Conservation (phyloP, 2,113 vertebrate genomes). For the Alces alces region DNA sequence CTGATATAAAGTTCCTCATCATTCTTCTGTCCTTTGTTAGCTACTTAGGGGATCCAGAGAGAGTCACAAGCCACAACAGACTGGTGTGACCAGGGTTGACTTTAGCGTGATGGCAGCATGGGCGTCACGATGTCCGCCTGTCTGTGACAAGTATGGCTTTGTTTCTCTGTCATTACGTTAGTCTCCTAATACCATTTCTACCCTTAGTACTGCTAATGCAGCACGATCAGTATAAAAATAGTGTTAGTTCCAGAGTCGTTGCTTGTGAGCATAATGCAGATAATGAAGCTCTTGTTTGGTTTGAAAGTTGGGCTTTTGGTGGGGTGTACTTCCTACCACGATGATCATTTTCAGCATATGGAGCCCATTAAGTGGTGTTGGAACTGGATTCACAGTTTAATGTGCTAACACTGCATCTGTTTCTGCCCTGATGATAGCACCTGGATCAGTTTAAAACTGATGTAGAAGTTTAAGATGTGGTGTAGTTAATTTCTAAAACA, state of each 20-base stretch:
- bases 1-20: background rate
- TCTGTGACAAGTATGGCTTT: background rate
- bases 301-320: constrained; percentile 66
- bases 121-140: background rate
- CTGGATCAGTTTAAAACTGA: constrained; percentile 81
- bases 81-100: background rate
- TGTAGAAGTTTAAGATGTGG: constrained; percentile 72
- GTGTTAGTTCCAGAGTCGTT: background rate
- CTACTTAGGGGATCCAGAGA: background rate
- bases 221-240: background rate
- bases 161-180: background rate
- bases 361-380: constrained; percentile 71
- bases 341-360: constrained; percentile 76
- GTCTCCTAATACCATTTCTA: background rate
- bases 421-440: constrained; percentile 77
- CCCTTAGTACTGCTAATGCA: background rate
- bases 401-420: constrained; percentile 77
- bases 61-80: background rate
- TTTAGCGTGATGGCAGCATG: background rate
- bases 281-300: constrained; percentile 60
- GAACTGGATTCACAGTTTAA: constrained; percentile 76
- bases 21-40: background rate
- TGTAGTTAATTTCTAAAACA: constrained; percentile 81
- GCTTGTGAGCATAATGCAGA: constrained; percentile 6
- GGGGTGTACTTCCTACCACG: constrained; percentile 59